Conservation (phyloP, 1,140 invertebrate genomes). For the Drosophila simulans region DNA sequence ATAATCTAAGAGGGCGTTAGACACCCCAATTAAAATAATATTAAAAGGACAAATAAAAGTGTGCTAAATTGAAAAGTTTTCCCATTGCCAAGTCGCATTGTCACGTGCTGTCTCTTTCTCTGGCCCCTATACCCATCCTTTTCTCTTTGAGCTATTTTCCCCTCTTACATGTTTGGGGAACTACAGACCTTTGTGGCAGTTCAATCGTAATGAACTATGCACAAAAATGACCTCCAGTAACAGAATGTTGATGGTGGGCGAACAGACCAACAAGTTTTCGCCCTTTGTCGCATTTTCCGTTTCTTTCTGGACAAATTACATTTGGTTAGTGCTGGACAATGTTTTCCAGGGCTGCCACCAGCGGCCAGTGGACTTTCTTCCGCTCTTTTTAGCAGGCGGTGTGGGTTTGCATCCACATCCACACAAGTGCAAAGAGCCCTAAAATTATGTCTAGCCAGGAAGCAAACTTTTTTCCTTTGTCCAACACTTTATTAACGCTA, state of each 20-base stretch:
- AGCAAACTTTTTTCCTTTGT: constrained; percentile 79
- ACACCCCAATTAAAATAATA: constrained; percentile 1
- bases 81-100: constrained; percentile 22
- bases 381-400: constrained; percentile 6
- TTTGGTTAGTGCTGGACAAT: constrained; percentile 41
- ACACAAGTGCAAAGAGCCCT: constrained; percentile 54
- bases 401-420: constrained; percentile 28
- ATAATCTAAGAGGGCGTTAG: background rate
- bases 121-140: background rate
- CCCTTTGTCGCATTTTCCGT: constrained; percentile 19
- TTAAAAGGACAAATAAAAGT: constrained; percentile 10
- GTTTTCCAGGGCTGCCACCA: constrained; percentile 61
- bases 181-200: constrained; percentile 65
- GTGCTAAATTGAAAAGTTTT: constrained; percentile 42
- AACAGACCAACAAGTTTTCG: constrained; percentile 69
- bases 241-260: constrained; percentile 49
- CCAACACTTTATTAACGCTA: constrained; percentile 50
- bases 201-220: constrained; percentile 81
- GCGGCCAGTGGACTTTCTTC: constrained; percentile 38
- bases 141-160: background rate
- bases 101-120: constrained; percentile 3
- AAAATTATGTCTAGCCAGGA: constrained; percentile 82
- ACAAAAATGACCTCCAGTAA: constrained; percentile 75
- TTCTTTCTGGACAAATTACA: constrained; percentile 62
- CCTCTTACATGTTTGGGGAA: constrained; percentile 13